Conservation (phyloP, 2,888 invertebrate species). For the Catocala nupta region DNA sequence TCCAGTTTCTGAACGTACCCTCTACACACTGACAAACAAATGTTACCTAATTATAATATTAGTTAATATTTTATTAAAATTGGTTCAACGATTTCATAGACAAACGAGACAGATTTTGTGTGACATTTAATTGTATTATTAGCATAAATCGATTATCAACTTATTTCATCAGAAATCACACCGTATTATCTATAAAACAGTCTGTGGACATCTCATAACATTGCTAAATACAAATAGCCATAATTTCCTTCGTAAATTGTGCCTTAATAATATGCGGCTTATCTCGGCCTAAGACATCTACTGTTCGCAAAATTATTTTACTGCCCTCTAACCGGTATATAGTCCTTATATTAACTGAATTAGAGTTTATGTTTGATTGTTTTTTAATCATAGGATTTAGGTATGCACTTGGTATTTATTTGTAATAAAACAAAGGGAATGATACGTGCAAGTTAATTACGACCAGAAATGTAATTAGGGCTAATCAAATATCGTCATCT, state of each 20-base stretch:
- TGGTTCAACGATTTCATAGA: too few species aligned
- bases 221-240: slow-evolving; percentile 78
- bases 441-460: slow-evolving; percentile 84
- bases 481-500: slow-evolving; percentile 85
- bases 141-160: too few species aligned
- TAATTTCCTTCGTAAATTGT: slow-evolving; percentile 83
- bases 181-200: slow-evolving; percentile 51
- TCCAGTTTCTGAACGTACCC: too few species aligned
- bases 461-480: slow-evolving; percentile 84
- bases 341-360: slow-evolving; percentile 29
- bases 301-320: slow-evolving; percentile 41
- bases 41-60: too few species aligned
- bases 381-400: slow-evolving; percentile 23
- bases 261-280: slow-evolving; percentile 80
- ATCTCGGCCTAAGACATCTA: slow-evolving; percentile 81
- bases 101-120: too few species aligned
- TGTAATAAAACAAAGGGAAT: slow-evolving; percentile 84
- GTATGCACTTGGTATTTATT: slow-evolving; percentile 58
- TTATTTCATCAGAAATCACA: too few species aligned
- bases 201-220: slow-evolving; percentile 65
- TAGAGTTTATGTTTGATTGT: slow-evolving; percentile 57
- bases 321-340: slow-evolving; percentile 14
- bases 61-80: too few species aligned
- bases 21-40: too few species aligned
- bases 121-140: too few species aligned